A percentile compares a stretch with the other conserved stretches of the same genome.
Conservation (phyloP, 2,888 invertebrate genomes). For the Poecilus cupreus region DNA sequence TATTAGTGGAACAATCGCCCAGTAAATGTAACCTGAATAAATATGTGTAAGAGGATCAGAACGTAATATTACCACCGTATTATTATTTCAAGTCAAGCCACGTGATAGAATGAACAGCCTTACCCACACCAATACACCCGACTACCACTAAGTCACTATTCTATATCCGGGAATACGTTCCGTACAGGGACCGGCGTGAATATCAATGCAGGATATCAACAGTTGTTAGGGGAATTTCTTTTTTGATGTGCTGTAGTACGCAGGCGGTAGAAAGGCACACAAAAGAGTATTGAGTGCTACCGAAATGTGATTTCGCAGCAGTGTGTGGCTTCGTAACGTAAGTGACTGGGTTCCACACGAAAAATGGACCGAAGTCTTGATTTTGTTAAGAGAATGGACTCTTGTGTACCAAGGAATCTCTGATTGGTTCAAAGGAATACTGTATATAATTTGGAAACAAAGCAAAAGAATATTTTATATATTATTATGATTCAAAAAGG, state of each 20-base stretch:
- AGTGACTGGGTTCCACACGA: slow-evolving; percentile 18
- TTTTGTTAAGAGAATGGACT: slow-evolving; percentile 33
- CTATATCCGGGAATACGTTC: background rate
- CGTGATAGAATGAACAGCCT: too few species aligned
- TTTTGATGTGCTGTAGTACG: slow-evolving; percentile 23
- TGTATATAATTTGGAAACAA: background rate
- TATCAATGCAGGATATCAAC: slow-evolving; percentile 39
- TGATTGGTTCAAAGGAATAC: slow-evolving; percentile 19
- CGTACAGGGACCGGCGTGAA: background rate
- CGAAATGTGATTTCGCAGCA: slow-evolving; percentile 14
- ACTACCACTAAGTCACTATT: background rate
- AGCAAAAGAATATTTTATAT: background rate
- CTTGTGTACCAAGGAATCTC: background rate
- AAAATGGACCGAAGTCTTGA: slow-evolving; percentile 25
- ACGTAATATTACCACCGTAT: background rate
- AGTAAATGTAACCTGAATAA: too few species aligned
- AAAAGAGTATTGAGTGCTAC: slow-evolving; percentile 34
- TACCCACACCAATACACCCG: too few species aligned
- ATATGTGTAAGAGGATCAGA: too few species aligned
- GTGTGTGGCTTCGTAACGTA: background rate
- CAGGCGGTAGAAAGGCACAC: slow-evolving; percentile 16
- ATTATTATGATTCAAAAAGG: background rate
- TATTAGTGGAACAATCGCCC: too few species aligned
- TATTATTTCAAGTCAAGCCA: background rate
- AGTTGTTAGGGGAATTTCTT: slow-evolving; percentile 41